A percentile compares a stretch with the other conserved stretches of the same genome.
These are phyloP conservation scores for Papilio helenus DNA, from an alignment of 1,140 invertebrate genomes.

Conservation along the genomic window DNA sequence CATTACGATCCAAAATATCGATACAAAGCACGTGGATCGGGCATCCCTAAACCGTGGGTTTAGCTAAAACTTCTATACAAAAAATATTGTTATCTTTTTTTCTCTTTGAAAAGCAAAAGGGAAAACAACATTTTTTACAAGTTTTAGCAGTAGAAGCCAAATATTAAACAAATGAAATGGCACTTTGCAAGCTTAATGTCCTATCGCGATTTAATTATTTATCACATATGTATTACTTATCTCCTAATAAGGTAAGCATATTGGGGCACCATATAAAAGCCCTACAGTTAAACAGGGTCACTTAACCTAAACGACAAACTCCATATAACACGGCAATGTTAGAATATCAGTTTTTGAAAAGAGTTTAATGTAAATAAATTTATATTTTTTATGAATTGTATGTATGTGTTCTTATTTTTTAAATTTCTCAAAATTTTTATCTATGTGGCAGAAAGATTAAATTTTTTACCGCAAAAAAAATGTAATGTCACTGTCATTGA, in stretches of 20 bases:
- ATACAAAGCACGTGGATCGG: too few relatives aligned
- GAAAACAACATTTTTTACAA: neutral
- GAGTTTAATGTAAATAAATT: neutral
- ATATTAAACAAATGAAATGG: constrained; percentile 15
- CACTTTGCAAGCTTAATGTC: constrained; percentile 26
- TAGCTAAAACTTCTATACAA: too few relatives aligned
- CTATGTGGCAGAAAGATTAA: neutral
- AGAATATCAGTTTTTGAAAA: neutral
- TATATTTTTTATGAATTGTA: too few relatives aligned
- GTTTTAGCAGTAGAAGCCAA: neutral
- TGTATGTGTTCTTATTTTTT: too few relatives aligned
- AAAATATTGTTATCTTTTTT: neutral
- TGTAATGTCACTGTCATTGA: neutral
- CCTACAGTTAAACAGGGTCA: constrained; percentile 26
- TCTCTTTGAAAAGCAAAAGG: neutral
- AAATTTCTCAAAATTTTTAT: too few relatives aligned
- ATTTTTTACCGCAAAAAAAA: neutral
- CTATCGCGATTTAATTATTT: constrained; percentile 42
- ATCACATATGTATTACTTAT: constrained; percentile 49
- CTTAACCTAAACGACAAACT: constrained; percentile 16
- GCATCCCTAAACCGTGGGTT: too few relatives aligned
- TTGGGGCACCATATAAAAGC: constrained; percentile 46
- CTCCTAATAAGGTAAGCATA: constrained; percentile 35
- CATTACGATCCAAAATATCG: too few relatives aligned
- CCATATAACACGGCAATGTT: constrained; percentile 37